Conservation (phyloP, 2,113 vertebrate genomes). For the Hippocampus barbouri region DNA sequence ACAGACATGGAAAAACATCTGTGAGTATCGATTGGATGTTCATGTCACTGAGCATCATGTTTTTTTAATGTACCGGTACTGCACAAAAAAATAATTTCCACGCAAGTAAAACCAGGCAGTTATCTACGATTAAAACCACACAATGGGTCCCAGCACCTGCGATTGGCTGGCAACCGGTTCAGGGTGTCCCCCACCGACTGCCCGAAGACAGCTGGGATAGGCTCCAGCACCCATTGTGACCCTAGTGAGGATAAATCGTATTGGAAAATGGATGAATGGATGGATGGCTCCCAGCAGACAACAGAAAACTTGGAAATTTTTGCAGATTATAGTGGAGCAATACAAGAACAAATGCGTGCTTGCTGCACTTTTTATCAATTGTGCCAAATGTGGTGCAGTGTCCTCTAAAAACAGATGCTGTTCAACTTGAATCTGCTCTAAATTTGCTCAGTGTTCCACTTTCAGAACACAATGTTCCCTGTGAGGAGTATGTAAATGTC, state of each 20-base stretch:
- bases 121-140: background rate
- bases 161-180: too few relatives aligned
- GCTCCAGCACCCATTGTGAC: too few relatives aligned
- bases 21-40: background rate
- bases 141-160: too few relatives aligned
- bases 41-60: background rate
- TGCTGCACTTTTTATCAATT: background rate
- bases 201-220: too few relatives aligned
- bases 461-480: constrained; percentile 25
- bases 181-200: too few relatives aligned
- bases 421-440: background rate
- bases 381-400: background rate
- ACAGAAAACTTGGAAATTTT: background rate
- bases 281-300: background rate
- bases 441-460: background rate
- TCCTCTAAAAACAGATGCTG: background rate
- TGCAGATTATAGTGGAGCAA: background rate
- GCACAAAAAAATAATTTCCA: background rate
- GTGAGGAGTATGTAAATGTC: constrained; percentile 15
- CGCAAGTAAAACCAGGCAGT: background rate
- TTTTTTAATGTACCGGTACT: background rate
- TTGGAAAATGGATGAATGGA: too few relatives aligned
- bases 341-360: background rate
- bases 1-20: background rate
- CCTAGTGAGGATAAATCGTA: too few relatives aligned